Base-by-base conservation (phyloP, 2,113 vertebrate genomes). In the Oryzias melastigma region DNA sequence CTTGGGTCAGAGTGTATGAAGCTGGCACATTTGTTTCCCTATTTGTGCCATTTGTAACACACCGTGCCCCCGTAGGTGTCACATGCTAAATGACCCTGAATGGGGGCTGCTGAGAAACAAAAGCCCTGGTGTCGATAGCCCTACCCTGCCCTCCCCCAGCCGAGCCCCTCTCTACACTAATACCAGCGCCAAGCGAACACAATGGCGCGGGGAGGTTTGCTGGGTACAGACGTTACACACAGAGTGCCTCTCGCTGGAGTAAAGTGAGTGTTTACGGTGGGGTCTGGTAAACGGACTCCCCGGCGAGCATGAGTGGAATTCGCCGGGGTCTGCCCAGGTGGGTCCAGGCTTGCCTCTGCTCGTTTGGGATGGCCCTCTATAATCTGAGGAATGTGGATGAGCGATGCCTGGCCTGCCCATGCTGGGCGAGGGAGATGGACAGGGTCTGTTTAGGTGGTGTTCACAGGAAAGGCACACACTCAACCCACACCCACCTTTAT, bases 51-150 rank as follows among this genome's bases (percentile, higher is more conserved):
- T 91, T 87, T 83, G 76, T 40, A 73, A 78, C 82, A 61, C 71
- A 57, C 78, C 58, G 73, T 87, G 84, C 87, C 85, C 83, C 81
- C 58, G 55, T 82, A 87, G 83, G 87, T 88, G 87, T 91, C 85
- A 75, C 83, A 88, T 89, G 88, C 77, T 87, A 89, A 90, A 87
- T 87, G 82, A 90, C 87, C 88, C 88, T 83, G 87, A 90, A 88
- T 84, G 81, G 81, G 78, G 83, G 83, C 83, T 61, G 65, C 66
- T 52, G 42, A 65, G 82, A 83, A 81, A 91, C 89, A 90, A 91
- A 87, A 65, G 79, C 67, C 68, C 51, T 77, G 89, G 84, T 88
- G 87, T 84, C 77, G 71, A 86, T 87, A 77, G 77, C 78, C 76
- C 78, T 78, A 29, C 64, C 69, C 75, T 74, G 75, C 76, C 82